Evolutionary conservation across 2,888 invertebrate genomes (phyloP), one percentile per base, ranked within the genome.

Genomic region (Oscheius sp.): DNA sequence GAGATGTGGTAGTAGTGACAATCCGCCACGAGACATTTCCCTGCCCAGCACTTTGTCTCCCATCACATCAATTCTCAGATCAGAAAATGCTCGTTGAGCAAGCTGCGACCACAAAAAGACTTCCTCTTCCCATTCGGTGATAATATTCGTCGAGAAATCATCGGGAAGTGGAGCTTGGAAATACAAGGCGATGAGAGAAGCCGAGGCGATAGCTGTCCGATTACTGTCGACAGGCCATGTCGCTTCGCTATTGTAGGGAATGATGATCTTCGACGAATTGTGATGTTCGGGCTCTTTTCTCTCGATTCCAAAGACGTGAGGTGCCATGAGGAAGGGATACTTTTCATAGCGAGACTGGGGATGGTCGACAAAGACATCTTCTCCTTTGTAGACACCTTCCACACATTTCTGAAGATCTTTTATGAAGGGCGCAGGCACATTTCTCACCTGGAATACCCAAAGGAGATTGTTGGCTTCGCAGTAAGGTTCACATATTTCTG

Each of bases 31-130:
- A n/a, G 63, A 45, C 78, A 76, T 76, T 46, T 78, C 78, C 23
- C 55, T 43, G 13, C 72, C 73, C 13, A 78, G 55, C 16, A 73
- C 76, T 66, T 76, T 76, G 52, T 78, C 78, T 27, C 78, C 78
- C 63, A 75, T 69, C 18, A 74, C 72, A 43, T 71, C 72, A 27
- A 78, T 52, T 29, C 53, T 12, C 25, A 78, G 46, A 25, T 73
- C 58, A 9, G 58, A 49, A 41, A 72, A 72, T 7, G 52, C 23
- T 18, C 71, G 52, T 18, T 45, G 18, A 5, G 27, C 29, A 1
- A 41, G 49, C 43, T 55, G 27, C 3, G 69, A 53, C 76, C 74
- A 78, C 13, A 69, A 49, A 59, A 73, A 76, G 16, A 76, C 29
- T 6, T 41, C 73, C 71, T 53, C 58, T 46, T 78, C 76, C 78